Evolutionary conservation across 1,140 invertebrate species (phyloP), one percentile per base, ranked within the genome.

Genomic region (Steinernema khuongi): DNA sequence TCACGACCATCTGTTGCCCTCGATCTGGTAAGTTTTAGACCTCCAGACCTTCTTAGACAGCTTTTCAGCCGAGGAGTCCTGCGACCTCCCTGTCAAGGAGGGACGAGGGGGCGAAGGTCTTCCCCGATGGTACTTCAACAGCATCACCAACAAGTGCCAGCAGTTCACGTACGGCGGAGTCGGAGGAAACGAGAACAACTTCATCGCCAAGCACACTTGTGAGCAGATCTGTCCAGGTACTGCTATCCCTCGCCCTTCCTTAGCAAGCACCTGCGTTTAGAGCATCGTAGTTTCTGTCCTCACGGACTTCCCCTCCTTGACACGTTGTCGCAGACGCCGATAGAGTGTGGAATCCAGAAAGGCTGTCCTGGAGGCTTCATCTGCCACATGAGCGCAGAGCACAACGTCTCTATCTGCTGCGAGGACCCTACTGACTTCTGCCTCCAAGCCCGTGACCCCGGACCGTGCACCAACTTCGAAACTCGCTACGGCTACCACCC

Each of bases 401-500:
- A 70, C 44, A 77, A 80, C 22, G 78, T 81, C 1, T 78, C 76
- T 0, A 71, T 84, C 29, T 84, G 83, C 44, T 84, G 83, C 66
- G 81, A 84, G 77, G 78, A 85, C 66, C 83, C 82, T n/a, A 74
- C 83, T 22, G 74, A 84, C 50, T 84, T 84, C 74, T 84, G 82
- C 44, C 66, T 81, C 7, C 75, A 81, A 68, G 70, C 82, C 1
- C 76, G 83, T 18, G 83, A 85, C 32, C 67, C 77, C 11, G 87
- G 87, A 66, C 81, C 81, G 33, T 88, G 87, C 77, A 73, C 69
- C 1, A 83, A 70, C 17, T 77, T 77, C 22, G 79, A 85, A 30
- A 81, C 83, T 41, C 75, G 80, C 32, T 88, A 82, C 74, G 82
- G 81, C 74, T 87, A 85, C 73, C 85, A 87, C 75, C 72, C 81